These are phyloP conservation scores for Bolborhynchus lineola DNA, from an alignment of 2,113 vertebrate species.

Conservation along the genomic window DNA sequence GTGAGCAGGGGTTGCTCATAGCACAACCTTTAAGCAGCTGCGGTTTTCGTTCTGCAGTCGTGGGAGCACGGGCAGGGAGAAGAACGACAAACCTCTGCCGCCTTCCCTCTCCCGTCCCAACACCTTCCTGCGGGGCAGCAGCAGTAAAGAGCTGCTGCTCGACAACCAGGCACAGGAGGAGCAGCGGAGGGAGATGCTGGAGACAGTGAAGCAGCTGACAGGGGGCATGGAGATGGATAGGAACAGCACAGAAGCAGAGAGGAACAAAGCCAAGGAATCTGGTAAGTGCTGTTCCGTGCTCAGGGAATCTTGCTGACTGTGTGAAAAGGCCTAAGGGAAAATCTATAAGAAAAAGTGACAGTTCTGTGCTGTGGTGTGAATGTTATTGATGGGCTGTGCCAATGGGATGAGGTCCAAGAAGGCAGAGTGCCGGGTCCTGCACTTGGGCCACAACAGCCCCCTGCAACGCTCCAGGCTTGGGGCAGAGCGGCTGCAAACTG, in stretches of 20 bases:
- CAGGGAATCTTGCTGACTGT: accelerated
- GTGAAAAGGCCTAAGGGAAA: neutral
- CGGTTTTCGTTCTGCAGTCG: slow-evolving; percentile 66
- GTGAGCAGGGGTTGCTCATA: accelerated
- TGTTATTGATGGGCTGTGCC: neutral
- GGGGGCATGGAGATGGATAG: slow-evolving; percentile 82
- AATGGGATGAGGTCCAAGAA: neutral
- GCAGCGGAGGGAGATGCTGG: slow-evolving; percentile 79
- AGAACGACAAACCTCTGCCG: slow-evolving; percentile 84
- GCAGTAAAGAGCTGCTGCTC: slow-evolving; percentile 86
- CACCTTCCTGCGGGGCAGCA: slow-evolving; percentile 79
- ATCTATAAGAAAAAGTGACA: neutral
- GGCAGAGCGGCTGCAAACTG: neutral
- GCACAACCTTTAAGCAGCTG: neutral
- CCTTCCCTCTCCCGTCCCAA: slow-evolving; percentile 74
- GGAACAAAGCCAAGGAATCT: slow-evolving; percentile 74
- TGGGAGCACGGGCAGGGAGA: slow-evolving; percentile 83
- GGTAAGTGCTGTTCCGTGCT: slow-evolving; percentile 64
- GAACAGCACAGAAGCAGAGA: slow-evolving; percentile 68
- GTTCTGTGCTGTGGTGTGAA: neutral
- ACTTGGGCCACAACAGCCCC: neutral
- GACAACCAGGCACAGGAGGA: slow-evolving; percentile 85
- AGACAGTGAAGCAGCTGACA: slow-evolving; percentile 78
- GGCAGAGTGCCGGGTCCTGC: neutral
- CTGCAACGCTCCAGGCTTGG: neutral